Evolutionary conservation across 2,113 vertebrate genomes (phyloP).

Genomic region (Pangasianodon hypophthalmus): DNA sequence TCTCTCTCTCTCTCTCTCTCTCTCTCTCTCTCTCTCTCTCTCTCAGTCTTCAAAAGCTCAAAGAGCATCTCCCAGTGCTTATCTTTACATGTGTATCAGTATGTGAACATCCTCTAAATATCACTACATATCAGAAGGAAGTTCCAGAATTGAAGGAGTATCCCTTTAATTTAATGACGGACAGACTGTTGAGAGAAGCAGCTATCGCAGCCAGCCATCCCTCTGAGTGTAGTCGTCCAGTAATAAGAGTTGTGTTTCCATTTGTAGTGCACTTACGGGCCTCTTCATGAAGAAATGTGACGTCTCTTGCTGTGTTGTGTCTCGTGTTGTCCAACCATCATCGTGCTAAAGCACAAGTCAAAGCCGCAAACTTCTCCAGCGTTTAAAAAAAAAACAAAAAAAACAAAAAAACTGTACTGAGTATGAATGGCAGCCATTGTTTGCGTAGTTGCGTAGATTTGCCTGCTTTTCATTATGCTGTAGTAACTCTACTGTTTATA

Average conservation of each 20-base stretch:
- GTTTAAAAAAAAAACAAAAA: background rate
- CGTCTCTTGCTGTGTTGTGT: slow-evolving; percentile 46
- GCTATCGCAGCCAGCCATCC: background rate
- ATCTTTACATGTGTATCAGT: background rate
- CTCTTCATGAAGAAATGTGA: slow-evolving; percentile 51
- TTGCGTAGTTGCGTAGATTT: background rate
- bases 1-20: background rate
- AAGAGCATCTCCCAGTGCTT: background rate
- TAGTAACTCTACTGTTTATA: slow-evolving; percentile 1
- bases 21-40: background rate
- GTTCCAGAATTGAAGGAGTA: slow-evolving; percentile 7
- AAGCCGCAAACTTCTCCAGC: slow-evolving; percentile 46
- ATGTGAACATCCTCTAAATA: slow-evolving; percentile 15
- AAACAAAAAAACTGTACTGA: background rate
- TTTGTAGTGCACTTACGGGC: slow-evolving; percentile 42
- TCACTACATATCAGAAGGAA: background rate
- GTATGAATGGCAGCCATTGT: background rate
- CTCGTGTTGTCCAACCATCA: slow-evolving; percentile 31
- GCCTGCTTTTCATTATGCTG: background rate
- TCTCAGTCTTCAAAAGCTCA: background rate
- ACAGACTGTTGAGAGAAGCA: background rate
- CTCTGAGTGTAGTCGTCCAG: slow-evolving; percentile 23
- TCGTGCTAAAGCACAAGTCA: slow-evolving; percentile 59
- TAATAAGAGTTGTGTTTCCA: slow-evolving; percentile 1
- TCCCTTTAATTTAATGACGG: background rate